Evolutionary conservation across 2,113 vertebrate species (phyloP), one percentile per base, ranked within the genome.

Genomic region (Malurus melanocephalus): DNA sequence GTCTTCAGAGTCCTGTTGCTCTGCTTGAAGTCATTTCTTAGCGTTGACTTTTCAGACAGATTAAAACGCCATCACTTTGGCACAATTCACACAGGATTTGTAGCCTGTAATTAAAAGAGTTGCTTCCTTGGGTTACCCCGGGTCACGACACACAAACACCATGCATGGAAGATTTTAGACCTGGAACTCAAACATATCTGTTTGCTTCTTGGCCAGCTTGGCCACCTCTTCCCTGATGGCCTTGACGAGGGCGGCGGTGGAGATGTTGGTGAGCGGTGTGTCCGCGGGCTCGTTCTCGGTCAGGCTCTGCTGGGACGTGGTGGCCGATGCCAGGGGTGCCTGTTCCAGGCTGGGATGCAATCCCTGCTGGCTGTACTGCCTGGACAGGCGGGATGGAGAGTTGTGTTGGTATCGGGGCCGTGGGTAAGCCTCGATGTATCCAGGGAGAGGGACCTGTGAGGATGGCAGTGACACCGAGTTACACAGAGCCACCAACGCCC

Each of bases 191-290:
- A 99, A 99, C 98, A 99, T 98, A 90, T 99, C 98, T 8, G 98
- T 99, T 93, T 99, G 99, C 94, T 99, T 99, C 97, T 99, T 99
- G 27, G 99, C 99, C 97, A 99, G 96, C 75, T 99, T 99, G 93
- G 99, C 99, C 93, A 99, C 99, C 87, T 99, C 99, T 83, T 99
- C 99, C 9, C 99, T 97, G 91, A 99, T 99, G 30, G 99, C 99
- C 96, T 99, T 99, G 92, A 99, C 99, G 0, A 99, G 97, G 45
- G 99, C 99, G 1, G 99, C 98, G 1, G 99, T 99, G 91, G 99
- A 99, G 93, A 99, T 98, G 95, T 98, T 99, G 97, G 98, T 98
- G 92, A 99, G 96, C 27, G 98, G 98, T 20, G 98, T 57, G 5
- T 98, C 97, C 0, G 97, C 93, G 1, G 98, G 97, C 59, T 99